Conservation (phyloP, 1,140 invertebrate genomes). For the Epicauta chinensis region DNA sequence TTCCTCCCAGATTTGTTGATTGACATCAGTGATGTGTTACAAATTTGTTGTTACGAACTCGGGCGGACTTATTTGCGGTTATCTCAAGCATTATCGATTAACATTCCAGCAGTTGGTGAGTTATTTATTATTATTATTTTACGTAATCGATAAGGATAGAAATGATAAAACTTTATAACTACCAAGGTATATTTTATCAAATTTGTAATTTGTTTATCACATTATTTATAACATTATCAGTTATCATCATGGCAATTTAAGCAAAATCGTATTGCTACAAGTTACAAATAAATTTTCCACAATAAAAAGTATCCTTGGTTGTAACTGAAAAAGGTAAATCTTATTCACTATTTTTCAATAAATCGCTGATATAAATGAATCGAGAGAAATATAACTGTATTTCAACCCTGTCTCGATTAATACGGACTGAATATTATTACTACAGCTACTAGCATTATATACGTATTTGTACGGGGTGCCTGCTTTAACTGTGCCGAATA, state of each 20-base stretch:
- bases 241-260: conserved; percentile 24
- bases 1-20: conserved; percentile 77
- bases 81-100: conserved; percentile 84
- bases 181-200: conserved; percentile 27
- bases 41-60: conserved; percentile 94
- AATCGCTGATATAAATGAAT: too few species aligned
- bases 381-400: conserved; percentile 8
- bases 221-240: conserved; percentile 15
- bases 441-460: conserved; percentile 4
- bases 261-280: conserved; percentile 13
- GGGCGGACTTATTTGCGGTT: conserved; percentile 89
- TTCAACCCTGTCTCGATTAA: conserved; percentile 13
- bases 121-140: conserved; percentile 29
- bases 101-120: conserved; percentile 87
- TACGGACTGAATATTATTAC: neutral
- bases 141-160: neutral
- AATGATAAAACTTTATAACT: conserved; percentile 2
- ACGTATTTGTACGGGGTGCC: neutral
- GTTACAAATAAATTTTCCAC: conserved; percentile 4
- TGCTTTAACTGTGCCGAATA: too few species aligned
- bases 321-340: too few species aligned
- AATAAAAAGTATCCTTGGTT: too few species aligned
- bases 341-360: too few species aligned
- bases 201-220: conserved; percentile 25
- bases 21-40: conserved; percentile 94